Conservation (phyloP, 1,140 invertebrate species). For the Drosophila nebulosa region DNA sequence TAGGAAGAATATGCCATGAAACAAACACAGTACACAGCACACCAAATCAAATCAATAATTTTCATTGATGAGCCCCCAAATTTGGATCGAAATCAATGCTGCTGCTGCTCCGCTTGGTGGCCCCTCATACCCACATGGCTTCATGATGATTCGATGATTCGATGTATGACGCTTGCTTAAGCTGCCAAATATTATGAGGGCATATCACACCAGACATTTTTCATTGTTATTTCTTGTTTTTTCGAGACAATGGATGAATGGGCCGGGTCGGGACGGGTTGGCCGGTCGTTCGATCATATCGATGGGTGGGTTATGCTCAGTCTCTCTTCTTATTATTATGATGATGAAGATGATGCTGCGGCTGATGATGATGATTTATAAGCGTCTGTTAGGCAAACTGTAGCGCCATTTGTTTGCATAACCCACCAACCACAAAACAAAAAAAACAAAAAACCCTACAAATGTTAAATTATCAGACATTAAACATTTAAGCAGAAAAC, state of each 20-base stretch:
- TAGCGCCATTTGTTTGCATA: slow-evolving; percentile 72
- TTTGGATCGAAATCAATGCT: slow-evolving; percentile 33
- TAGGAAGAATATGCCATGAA: no score
- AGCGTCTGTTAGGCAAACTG: slow-evolving; percentile 53
- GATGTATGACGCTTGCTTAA: slow-evolving; percentile 12
- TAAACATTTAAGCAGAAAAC: slow-evolving; percentile 46
- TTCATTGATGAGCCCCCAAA: not conserved
- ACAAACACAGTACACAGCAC: no score
- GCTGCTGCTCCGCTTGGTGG: not conserved
- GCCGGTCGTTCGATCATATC: slow-evolving; percentile 44
- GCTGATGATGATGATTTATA: slow-evolving; percentile 67
- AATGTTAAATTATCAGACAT: slow-evolving; percentile 63
- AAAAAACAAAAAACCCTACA: slow-evolving; percentile 29
- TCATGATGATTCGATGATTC: slow-evolving; percentile 18
- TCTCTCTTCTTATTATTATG: slow-evolving; percentile 16
- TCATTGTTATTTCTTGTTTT: slow-evolving; percentile 36
- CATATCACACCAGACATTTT: slow-evolving; percentile 56
- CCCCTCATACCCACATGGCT: slow-evolving; percentile 23
- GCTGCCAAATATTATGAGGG: slow-evolving; percentile 73
- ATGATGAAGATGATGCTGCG: slow-evolving; percentile 19
- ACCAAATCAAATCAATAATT: slow-evolving; percentile 3
- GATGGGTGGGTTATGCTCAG: slow-evolving; percentile 39
- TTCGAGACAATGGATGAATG: slow-evolving; percentile 24
- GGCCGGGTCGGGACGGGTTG: not conserved
- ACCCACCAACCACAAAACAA: no score